Evolutionary conservation across 2,888 invertebrate genomes (phyloP).

Genomic region (Axea sp.): DNA sequence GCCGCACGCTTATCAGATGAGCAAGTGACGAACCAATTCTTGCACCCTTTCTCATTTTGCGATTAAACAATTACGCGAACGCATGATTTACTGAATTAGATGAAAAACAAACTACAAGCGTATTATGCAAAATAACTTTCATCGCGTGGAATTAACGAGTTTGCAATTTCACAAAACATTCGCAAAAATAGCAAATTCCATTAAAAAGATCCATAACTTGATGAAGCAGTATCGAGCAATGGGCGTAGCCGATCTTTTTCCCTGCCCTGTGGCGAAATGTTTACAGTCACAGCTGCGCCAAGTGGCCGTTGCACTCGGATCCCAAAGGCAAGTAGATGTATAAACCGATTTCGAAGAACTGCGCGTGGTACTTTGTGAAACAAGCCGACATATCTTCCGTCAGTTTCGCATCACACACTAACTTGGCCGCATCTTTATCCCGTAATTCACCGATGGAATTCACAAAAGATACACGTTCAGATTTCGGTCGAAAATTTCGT

Average conservation of each 20-base stretch:
- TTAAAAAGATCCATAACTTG: slow-evolving; percentile 48
- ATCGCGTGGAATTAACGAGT: too few relatives aligned
- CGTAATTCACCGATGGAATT: slow-evolving; percentile 28
- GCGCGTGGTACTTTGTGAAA: slow-evolving; percentile 52
- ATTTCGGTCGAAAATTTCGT: too few relatives aligned
- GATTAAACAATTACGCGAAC: too few relatives aligned
- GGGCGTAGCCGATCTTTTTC: slow-evolving; percentile 51
- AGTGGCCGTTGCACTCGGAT: slow-evolving; percentile 56
- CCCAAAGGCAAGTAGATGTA: slow-evolving; percentile 54
- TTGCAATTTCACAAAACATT: slow-evolving; percentile 17
- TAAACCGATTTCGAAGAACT: slow-evolving; percentile 54
- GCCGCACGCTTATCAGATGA: too few relatives aligned
- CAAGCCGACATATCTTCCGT: slow-evolving; percentile 58
- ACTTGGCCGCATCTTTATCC: slow-evolving; percentile 10
- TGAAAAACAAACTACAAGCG: too few relatives aligned
- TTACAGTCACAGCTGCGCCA: slow-evolving; percentile 55
- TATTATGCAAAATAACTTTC: too few relatives aligned
- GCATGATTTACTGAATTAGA: too few relatives aligned
- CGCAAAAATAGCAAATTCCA: slow-evolving; percentile 39
- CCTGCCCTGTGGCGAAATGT: slow-evolving; percentile 26
- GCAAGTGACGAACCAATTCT: too few relatives aligned
- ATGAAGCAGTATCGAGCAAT: slow-evolving; percentile 57
- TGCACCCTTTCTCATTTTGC: too few relatives aligned
- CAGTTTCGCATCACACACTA: slow-evolving; percentile 43
- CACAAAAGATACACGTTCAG: background rate